Conservation (phyloP, 1,140 invertebrate species). For the Brachionus paranguensis region DNA sequence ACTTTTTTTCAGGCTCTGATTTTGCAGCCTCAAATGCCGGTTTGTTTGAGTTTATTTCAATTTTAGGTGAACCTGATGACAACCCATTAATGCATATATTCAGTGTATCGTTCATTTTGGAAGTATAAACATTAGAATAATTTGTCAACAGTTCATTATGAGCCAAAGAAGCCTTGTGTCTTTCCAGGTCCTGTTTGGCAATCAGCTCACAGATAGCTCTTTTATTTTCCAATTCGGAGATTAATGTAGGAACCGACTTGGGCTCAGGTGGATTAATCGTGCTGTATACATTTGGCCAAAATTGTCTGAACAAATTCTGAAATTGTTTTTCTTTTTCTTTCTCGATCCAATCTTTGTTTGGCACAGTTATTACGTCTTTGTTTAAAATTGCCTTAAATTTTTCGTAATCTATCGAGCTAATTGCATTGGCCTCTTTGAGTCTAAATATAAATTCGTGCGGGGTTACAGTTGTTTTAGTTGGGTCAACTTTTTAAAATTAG, state of each 20-base stretch:
- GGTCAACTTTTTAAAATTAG: neutral
- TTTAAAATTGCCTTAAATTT: neutral
- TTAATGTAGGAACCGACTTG: neutral
- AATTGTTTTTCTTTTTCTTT: constrained; percentile 25
- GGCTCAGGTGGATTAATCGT: neutral
- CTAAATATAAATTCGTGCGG: constrained; percentile 7
- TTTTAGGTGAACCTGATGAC: neutral
- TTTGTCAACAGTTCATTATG: neutral
- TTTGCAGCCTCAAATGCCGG: neutral
- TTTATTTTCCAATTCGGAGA: constrained; percentile 31
- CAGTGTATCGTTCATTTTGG: neutral
- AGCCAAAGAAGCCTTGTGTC: neutral
- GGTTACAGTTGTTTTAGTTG: neutral
- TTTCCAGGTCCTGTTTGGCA: neutral
- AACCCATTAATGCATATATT: constrained; percentile 6
- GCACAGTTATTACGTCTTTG: neutral
- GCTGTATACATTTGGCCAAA: constrained; percentile 20
- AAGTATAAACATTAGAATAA: neutral
- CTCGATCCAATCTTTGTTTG: constrained; percentile 18
- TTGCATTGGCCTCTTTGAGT: constrained; percentile 13
- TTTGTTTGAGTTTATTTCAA: neutral
- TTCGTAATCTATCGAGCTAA: neutral
- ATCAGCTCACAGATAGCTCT: neutral
- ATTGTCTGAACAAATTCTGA: neutral
- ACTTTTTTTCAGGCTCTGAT: neutral